Percentiles rank a stretch among this genome's conserved stretches.
Conservation (phyloP, 1,140 invertebrate species). For the Scaptomyza hsui region DNA sequence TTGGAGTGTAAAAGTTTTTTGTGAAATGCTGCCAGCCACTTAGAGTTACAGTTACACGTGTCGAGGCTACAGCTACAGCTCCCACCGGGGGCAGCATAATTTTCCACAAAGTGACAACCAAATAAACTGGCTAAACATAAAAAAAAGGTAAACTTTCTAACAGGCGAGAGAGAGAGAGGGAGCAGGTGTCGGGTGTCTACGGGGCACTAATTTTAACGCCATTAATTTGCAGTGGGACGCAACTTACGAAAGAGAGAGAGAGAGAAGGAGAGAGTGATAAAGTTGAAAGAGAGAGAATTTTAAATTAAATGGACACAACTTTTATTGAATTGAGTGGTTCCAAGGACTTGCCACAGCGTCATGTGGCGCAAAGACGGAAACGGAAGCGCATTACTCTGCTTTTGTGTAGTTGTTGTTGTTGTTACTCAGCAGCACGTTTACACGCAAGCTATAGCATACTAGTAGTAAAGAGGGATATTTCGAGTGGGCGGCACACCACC, state of each 20-base stretch:
- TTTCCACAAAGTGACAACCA: conserved; percentile 76
- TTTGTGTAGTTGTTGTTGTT: conserved; percentile 21
- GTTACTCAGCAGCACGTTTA: conserved; percentile 52
- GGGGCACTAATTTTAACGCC: conserved; percentile 77
- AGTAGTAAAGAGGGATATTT: conserved; percentile 17
- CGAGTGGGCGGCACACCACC: conserved; percentile 22
- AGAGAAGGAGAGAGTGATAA: not conserved
- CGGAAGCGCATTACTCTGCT: conserved; percentile 76
- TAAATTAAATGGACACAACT: conserved; percentile 83
- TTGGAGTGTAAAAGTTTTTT: conserved; percentile 37
- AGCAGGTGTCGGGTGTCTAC: conserved; percentile 33
- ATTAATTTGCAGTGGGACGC: conserved; percentile 65
- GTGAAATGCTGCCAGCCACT: conserved; percentile 36
- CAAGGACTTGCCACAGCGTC: conserved; percentile 23
- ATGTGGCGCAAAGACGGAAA: conserved; percentile 47
- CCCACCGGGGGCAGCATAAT: conserved; percentile 57
- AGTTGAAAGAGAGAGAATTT: conserved; percentile 62
- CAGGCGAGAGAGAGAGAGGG: not conserved
- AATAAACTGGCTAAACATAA: conserved; percentile 53
- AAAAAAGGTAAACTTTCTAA: conserved; percentile 26
- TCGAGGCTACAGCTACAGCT: not conserved
- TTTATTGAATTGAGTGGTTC: conserved; percentile 77
- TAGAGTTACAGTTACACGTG: conserved; percentile 34
- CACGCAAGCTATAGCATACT: conserved; percentile 64
- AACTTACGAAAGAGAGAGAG: not conserved